Percentiles rank a stretch among this genome's conserved stretches.
Evolutionary conservation across 2,797 vertebrate genomes (phyloP).

Genomic region (Melanotaenia nigrans): DNA sequence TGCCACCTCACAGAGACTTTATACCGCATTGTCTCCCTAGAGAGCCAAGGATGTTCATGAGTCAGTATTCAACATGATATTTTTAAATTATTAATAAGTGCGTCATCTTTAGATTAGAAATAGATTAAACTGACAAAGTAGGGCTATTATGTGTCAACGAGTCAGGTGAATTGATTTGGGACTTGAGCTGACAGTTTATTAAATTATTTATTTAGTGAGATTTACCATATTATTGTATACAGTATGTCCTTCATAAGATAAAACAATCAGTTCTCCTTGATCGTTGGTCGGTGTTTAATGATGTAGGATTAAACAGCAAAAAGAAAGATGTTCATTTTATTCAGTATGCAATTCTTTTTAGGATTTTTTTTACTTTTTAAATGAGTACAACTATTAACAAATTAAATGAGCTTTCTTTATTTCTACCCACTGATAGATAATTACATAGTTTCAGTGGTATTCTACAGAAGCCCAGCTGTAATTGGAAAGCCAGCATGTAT

Average conservation of each 20-base stretch:
- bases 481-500: background rate
- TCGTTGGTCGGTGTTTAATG: too few species aligned
- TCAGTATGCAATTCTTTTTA: background rate
- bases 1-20: background rate
- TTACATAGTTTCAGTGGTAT: background rate
- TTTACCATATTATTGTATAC: background rate
- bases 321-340: background rate
- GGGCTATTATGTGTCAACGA: background rate
- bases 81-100: conserved; percentile 30
- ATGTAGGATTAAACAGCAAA: background rate
- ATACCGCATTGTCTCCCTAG: conserved; percentile 10
- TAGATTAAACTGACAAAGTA: background rate
- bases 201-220: background rate
- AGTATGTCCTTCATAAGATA: background rate
- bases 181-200: background rate
- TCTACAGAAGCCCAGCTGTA: background rate
- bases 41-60: conserved; percentile 2
- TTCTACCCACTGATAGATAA: background rate
- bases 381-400: background rate
- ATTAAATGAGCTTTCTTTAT: background rate
- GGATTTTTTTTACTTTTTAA: background rate
- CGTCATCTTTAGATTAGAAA: conserved; percentile 7
- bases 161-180: background rate
- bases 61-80: conserved; percentile 17
- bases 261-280: background rate